A percentile compares a stretch with the other conserved stretches of the same genome.
Evolutionary conservation across 2,888 invertebrate species (phyloP).

Genomic region (Epicampocera succincta): DNA sequence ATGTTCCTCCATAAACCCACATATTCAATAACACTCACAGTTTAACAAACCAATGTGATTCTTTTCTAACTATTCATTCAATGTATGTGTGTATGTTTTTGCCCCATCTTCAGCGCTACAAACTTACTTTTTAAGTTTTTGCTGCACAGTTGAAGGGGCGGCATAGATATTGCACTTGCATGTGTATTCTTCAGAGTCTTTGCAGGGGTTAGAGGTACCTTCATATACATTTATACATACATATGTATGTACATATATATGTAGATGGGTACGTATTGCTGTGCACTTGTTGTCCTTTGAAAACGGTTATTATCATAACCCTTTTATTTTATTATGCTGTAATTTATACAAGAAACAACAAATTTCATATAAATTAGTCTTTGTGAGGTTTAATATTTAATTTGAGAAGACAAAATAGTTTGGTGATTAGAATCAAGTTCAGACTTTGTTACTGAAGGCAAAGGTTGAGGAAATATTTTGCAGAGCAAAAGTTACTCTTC

Average conservation of each 20-base stretch:
- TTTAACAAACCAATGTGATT: neutral
- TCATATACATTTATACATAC: no score
- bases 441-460: neutral
- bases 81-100: no score
- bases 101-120: neutral
- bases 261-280: no score
- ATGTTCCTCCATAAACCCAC: neutral
- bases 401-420: neutral
- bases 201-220: neutral
- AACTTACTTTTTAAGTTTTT: slow-evolving; percentile 11
- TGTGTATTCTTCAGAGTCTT: neutral
- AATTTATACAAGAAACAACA: neutral
- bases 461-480: no score
- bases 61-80: neutral
- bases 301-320: slow-evolving; percentile 39
- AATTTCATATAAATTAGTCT: slow-evolving; percentile 24
- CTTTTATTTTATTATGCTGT: slow-evolving; percentile 21
- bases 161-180: neutral
- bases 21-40: neutral
- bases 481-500: no score
- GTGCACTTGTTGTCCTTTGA: slow-evolving; percentile 34
- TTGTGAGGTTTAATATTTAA: slow-evolving; percentile 14
- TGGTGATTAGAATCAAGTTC: slow-evolving; percentile 12
- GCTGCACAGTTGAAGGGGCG: slow-evolving; percentile 22
- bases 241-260: no score